Percentiles rank a stretch among this genome's conserved stretches.
These are phyloP conservation scores for Drosophila quadrilineata DNA, from an alignment of 1,140 invertebrate genomes.

Conservation along the genomic window DNA sequence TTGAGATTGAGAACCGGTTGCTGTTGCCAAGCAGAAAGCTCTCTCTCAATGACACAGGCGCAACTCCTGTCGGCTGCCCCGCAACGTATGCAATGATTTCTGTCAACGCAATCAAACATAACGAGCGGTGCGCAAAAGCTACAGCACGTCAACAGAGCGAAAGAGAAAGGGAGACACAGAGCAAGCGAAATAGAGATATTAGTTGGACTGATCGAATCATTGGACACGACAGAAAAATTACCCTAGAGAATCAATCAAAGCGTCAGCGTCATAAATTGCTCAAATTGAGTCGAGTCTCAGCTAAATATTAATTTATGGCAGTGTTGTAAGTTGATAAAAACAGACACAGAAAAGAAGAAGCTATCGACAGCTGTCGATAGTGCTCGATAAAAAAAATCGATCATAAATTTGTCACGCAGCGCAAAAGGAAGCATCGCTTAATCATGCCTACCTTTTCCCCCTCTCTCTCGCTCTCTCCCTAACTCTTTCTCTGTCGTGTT, in stretches of 20 bases:
- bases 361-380: slow-evolving; percentile 22
- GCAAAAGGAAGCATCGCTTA: slow-evolving; percentile 4
- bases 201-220: slow-evolving; percentile 3
- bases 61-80: slow-evolving; percentile 8
- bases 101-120: not conserved
- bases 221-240: slow-evolving; percentile 31
- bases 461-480: not conserved
- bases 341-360: no score
- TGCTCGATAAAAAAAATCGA: not conserved
- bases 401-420: slow-evolving; percentile 31
- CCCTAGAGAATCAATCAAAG: slow-evolving; percentile 43
- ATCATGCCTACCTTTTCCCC: not conserved
- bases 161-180: no score
- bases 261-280: slow-evolving; percentile 36
- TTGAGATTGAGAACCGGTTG: slow-evolving; percentile 10
- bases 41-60: not conserved
- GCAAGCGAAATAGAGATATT: no score
- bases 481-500: not conserved
- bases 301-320: slow-evolving; percentile 25
- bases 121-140: slow-evolving; percentile 37
- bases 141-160: not conserved
- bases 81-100: slow-evolving; percentile 43
- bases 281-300: slow-evolving; percentile 7
- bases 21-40: slow-evolving; percentile 9
- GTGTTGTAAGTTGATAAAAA: slow-evolving; percentile 27